Base-by-base conservation (phyloP, 2,113 vertebrate genomes). In the Microcebus murinus region DNA sequence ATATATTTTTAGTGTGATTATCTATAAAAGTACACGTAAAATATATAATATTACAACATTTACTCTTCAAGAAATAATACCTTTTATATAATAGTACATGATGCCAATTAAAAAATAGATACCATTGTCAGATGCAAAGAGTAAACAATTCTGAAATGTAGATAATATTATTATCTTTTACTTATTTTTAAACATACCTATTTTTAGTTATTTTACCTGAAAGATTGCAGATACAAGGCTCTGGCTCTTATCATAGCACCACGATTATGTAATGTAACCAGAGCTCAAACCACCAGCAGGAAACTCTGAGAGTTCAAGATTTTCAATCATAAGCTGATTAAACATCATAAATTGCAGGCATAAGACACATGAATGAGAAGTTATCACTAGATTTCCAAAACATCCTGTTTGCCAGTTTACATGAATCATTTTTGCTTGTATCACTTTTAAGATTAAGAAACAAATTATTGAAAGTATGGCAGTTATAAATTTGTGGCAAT, bases 361-460 rank as follows among this genome's bases (percentile, higher is more conserved):
- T 59, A 79, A 88, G 85, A 61, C 18, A 88, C 68, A 74, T 12
- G 23, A 12, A 31, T 20, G 82, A 89, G 68, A 39, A 82, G n/a
- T 80, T 86, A 91, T 88, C 31, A 84, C 4, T 55, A 92, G n/a
- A 48, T 87, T 68, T 9, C 8, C 52, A 14, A 95, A 95, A 95
- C 48, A 87, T 65, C 65, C 31, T 79, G 34, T 59, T 74, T 93
- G 39, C 48, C 70, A 82, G 29, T 90, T 90, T 39, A 55, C 23
- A 52, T 73, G 31, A 61, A 91, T 91, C 23, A n/a, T 3, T 65
- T 79, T 45, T 85, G 90, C 90, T 77, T 80, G 7, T 91, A 73
- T 73, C 34, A 84, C 74, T 89, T 95, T 65, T 57, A 84, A 95
- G 10, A 82, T 74, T 57, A 57, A 71, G 68, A 80, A 74, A 29